These are phyloP conservation scores for Pteronura brasiliensis DNA, from an alignment of 2,113 vertebrate species.

Conservation along the genomic window DNA sequence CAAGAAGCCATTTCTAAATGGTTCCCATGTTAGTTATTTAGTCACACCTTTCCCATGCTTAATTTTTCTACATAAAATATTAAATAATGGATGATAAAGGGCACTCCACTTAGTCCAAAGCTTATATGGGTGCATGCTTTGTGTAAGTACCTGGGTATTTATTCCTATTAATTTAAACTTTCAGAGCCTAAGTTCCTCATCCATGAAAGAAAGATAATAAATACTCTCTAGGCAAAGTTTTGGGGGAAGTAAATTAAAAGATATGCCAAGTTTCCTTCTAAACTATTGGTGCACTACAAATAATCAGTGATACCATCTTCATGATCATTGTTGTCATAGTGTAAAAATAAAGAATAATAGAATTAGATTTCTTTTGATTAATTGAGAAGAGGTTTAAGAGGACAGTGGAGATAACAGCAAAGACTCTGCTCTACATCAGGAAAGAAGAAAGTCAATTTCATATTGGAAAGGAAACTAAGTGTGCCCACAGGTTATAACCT, in stretches of 20 bases:
- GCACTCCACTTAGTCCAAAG: not conserved
- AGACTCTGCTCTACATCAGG: not conserved
- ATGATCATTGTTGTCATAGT: not conserved
- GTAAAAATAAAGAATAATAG: not conserved
- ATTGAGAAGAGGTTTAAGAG: not conserved
- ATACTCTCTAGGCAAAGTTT: not conserved
- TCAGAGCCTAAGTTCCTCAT: not conserved
- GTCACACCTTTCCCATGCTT: not conserved
- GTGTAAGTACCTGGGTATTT: not conserved
- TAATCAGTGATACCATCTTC: not conserved
- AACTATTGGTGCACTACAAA: not conserved
- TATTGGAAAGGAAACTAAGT: not conserved
- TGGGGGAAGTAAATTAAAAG: not conserved
- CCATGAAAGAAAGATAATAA: not conserved
- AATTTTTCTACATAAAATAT: not conserved
- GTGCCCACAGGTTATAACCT: not conserved
- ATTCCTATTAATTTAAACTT: not conserved
- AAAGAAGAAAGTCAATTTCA: not conserved
- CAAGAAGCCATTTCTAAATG: not conserved
- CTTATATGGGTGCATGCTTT: not conserved
- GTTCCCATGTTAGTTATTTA: not conserved
- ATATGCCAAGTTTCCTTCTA: not conserved
- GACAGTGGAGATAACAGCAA: not conserved
- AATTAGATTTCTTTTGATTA: not conserved
- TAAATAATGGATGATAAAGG: not conserved